Evolutionary conservation across 1,140 invertebrate species (phyloP), one percentile per base, ranked within the genome.

Genomic region (Nilaparvata lugens): DNA sequence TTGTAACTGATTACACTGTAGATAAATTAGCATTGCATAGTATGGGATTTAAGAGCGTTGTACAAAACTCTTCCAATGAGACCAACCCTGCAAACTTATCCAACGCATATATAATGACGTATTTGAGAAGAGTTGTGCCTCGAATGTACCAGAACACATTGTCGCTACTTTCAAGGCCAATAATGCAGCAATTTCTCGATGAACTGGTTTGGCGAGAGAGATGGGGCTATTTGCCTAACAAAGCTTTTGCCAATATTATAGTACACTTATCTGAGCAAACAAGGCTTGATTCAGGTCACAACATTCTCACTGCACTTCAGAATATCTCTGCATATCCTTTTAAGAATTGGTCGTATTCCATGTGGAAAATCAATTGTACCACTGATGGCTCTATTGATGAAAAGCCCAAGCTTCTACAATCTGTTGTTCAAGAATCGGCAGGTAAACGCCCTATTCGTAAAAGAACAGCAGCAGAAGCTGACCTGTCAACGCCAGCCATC

Each of bases 111-210:
- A 86, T 93, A 4, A 93, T 94, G 91, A 87, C 92, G 56, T 94
- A 93, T 71, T 71, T 94, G 38, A 76, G 89, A 42, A 81, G 86
- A 62, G 31, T 38, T 56, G 58, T 52, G 53, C 16, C 52, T 21
- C 59, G 52, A 40, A 58, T 62, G 16, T 71, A 71, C 19, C 86
- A 93, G 77, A 93, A 91, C 71, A 91, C 90, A 0, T 71, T 94
- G 6, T 90, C 88, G 18, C 73, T 92, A 56, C 74, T 94, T 0
- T 91, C 87, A 4, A 76, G 88, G 52, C 85, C 88, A 71, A 88
- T 91, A 71, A 91, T 93, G 68, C 90, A 93, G 70, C 88, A 93
- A 69, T 93, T 93, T 71, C 74, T 95, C 42, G 90, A 94, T 69
- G 91, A 95, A 71, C 74, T 95, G 4, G 86, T 88, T 11, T 91